Conservation (phyloP, 2,113 vertebrate species). For the Dromiciops gliroides region DNA sequence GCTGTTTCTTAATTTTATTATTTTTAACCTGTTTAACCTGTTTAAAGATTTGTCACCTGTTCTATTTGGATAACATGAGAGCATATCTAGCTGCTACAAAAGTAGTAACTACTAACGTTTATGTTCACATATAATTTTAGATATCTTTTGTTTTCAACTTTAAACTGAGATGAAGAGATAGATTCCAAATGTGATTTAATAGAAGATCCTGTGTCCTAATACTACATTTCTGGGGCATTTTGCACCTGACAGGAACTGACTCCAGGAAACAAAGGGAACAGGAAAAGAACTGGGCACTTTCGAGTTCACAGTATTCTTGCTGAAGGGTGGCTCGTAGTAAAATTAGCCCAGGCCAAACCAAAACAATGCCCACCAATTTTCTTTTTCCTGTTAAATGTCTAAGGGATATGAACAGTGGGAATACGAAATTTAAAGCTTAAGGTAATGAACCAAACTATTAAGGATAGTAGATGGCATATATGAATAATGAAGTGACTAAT, state of each 20-base stretch:
- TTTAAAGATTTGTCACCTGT: slow-evolving; percentile 32
- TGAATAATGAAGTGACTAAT: neutral
- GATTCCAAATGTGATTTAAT: slow-evolving; percentile 49
- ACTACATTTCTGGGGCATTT: slow-evolving; percentile 54
- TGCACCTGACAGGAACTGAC: slow-evolving; percentile 50
- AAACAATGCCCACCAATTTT: neutral
- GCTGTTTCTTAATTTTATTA: neutral
- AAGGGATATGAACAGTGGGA: slow-evolving; percentile 22
- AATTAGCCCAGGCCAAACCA: neutral
- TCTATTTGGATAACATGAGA: neutral
- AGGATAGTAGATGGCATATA: neutral
- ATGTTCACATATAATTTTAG: slow-evolving; percentile 52
- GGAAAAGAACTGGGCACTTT: slow-evolving; percentile 27
- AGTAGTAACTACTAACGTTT: slow-evolving; percentile 30
- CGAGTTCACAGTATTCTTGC: neutral
- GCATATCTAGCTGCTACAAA: neutral
- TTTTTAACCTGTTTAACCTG: neutral
- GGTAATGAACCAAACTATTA: neutral
- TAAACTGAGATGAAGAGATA: slow-evolving; percentile 37
- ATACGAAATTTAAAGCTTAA: slow-evolving; percentile 29
- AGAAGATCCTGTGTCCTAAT: slow-evolving; percentile 19
- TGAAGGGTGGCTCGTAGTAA: neutral
- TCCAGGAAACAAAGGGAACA: slow-evolving; percentile 49
- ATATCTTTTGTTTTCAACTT: slow-evolving; percentile 41
- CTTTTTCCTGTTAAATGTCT: slow-evolving; percentile 1